Base-by-base conservation (phyloP, 2,888 invertebrate species). In the Pteria penguin region DNA sequence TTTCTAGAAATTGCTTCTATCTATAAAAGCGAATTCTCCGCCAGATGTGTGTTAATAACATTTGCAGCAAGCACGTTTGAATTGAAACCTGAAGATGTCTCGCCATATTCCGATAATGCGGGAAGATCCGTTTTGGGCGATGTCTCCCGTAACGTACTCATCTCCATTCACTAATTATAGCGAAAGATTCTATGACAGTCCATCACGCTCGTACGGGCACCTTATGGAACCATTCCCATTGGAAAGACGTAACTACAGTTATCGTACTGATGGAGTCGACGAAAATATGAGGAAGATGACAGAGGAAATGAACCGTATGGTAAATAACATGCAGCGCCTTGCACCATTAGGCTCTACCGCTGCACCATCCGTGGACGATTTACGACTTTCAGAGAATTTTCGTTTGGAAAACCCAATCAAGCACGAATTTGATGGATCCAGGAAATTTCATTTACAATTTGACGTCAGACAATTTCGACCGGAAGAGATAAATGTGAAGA, bases 401-500 rank as follows among this genome's bases (percentile, higher is more conserved):
- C 78, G 81, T n/a, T 70, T 87, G 78, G 87, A 88, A 71, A 87
- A 88, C 72, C 89, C 89, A 1, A 82, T 90, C 26, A 71, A 80
- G 18, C 79, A 84, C 2, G 87, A 83, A 58, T 74, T 58, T 4
- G 96, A 97, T 92, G 97, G 95, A 93, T 98, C 98, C 93, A 96
- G 96, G 32, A 85, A 82, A 91, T 94, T 99, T 86, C 97, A 98
- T 92, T 94, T 99, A 32, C 95, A 98, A 91, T 99, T 99, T 93
- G 98, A 99, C 92, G 98, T 99, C 87, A 97, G 97, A 91, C 97
- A 98, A 93, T 99, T 98, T 94, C 96, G 96, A 73, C 94, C 94
- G 2, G 99, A 99, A 93, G 98, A 99, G 94, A 98, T 98, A 92
- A 97, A 97, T 91, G 98, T 99, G 84, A 98, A 98, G 94, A 99